These are phyloP conservation scores for Cetonia aurata DNA, from an alignment of 2,888 invertebrate genomes.

Conservation along the genomic window DNA sequence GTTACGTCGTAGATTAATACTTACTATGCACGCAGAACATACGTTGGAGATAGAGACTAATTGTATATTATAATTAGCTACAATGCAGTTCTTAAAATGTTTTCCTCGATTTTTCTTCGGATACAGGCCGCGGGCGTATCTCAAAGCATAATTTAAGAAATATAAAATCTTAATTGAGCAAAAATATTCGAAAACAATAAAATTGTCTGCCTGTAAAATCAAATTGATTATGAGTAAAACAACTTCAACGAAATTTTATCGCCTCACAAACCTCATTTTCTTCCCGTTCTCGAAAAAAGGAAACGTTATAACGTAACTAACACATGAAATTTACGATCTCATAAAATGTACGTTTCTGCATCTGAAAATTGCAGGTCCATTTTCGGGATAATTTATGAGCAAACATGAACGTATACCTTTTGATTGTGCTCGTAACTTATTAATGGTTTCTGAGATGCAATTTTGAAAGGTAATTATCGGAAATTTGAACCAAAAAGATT, in stretches of 20 bases:
- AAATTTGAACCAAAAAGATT: neutral
- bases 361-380: slow-evolving; percentile 20
- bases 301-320: slow-evolving; percentile 3
- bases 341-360: slow-evolving; percentile 19
- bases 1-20: no score
- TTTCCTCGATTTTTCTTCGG: no score
- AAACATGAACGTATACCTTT: slow-evolving; percentile 7
- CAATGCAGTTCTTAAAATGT: no score
- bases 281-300: neutral
- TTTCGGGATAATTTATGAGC: slow-evolving; percentile 19
- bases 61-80: no score
- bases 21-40: no score
- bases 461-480: neutral
- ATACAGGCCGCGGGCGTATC: no score
- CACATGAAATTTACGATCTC: slow-evolving; percentile 25
- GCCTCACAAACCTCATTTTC: slow-evolving; percentile 17
- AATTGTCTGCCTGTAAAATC: neutral
- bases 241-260: slow-evolving; percentile 9
- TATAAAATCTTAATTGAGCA: no score
- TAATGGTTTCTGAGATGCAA: neutral
- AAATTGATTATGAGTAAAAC: neutral
- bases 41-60: no score
- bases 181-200: no score
- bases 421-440: slow-evolving; percentile 5
- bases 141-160: no score